Base-by-base conservation (phyloP, 2,888 invertebrate genomes). In the Prosapia bicincta region DNA sequence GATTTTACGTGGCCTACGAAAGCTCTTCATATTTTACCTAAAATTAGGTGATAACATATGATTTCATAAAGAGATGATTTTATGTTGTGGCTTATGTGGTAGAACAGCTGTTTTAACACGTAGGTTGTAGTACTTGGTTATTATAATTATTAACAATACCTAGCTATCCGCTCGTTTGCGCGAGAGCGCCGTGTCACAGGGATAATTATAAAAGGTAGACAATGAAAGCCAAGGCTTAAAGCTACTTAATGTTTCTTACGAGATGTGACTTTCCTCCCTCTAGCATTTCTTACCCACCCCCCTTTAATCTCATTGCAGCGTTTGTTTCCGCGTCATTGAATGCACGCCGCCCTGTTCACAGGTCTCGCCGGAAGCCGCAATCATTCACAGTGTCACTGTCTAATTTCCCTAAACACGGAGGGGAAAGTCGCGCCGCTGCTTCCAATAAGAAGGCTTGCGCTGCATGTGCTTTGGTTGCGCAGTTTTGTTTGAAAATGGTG, bases 231-330 rank as follows among this genome's bases (percentile, higher is more conserved):
- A 15, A 3, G 38, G 38, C 30, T 38, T 38, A 38, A 15, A 38
- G 38, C 38, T 38, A 38, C 38, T 38, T 38, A 38, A 38, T 38
- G 38, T 38, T 38, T 38, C 10, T 38, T 38, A 15, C 15, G 38
- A 20, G 54, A 54, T 54, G 54, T 54, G 54, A 54, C 54, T 54
- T 54, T 20, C 54, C 54, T 54, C 54, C 9, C 10, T 20, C 9
- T 13, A 9, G 38, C 38, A 38, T 38, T 38, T 38, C 38, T 38
- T 38, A 38, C 15, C 10, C 38, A 2, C n/a, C 54, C 54, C 54
- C n/a, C 54, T 54, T 54, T 54, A 54, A 54, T 54, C 54, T 54
- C 54, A 54, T 54, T 54, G 54, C 54, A 54, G 54, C 54, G 54
- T 54, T 20, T 54, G 54, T 54, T 54, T 54, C 54, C 54, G 54